These are phyloP conservation scores for Sepioteuthis lessoniana DNA, from an alignment of 2,888 invertebrate genomes.

Conservation along the genomic window DNA sequence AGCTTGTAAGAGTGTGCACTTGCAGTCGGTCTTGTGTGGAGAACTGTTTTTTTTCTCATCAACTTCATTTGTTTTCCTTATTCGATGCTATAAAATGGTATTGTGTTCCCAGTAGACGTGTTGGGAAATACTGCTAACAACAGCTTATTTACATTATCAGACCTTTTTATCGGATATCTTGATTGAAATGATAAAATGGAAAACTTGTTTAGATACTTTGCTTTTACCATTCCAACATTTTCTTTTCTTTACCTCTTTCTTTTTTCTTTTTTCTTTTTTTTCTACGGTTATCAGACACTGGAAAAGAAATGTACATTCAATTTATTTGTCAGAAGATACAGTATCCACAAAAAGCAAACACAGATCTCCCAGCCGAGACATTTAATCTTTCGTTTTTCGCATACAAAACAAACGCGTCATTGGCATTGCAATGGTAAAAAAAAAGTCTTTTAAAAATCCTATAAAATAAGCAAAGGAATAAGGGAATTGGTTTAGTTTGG, in stretches of 20 bases:
- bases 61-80: neutral
- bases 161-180: neutral
- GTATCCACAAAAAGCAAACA: slow-evolving; percentile 8
- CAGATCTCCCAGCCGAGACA: neutral
- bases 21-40: neutral
- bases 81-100: neutral
- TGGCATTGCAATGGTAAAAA: neutral
- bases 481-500: neutral
- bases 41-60: neutral
- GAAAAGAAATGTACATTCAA: neutral
- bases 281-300: neutral
- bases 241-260: no score
- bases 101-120: neutral
- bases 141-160: neutral
- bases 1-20: neutral
- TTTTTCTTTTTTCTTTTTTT: neutral
- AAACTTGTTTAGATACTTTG: neutral
- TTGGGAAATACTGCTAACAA: neutral
- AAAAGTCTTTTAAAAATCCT: neutral
- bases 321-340: neutral
- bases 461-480: neutral
- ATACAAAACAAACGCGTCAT: neutral
- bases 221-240: neutral
- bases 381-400: neutral
- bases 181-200: slow-evolving; percentile 10